Conservation (phyloP, 1,140 invertebrate genomes). For the Panulirus ornatus region DNA sequence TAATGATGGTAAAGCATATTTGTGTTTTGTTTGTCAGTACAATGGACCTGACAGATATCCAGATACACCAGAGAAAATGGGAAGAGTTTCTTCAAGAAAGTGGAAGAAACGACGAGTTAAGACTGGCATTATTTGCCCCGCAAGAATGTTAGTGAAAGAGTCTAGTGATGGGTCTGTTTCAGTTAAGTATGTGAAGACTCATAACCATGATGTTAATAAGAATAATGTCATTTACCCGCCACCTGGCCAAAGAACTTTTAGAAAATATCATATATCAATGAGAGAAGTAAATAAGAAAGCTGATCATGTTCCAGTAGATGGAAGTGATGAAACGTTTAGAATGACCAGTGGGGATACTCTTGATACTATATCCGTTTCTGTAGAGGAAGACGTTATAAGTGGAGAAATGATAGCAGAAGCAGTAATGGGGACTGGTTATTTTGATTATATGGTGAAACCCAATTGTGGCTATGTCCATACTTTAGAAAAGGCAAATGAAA, state of each 20-base stretch:
- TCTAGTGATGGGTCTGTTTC: slow-evolving; percentile 1
- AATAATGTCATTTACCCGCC: slow-evolving; percentile 1
- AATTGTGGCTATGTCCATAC: slow-evolving; percentile 43
- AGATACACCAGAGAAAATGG: background rate
- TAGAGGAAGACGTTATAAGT: background rate
- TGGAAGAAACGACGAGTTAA: slow-evolving; percentile 12
- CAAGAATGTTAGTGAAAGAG: slow-evolving; percentile 46
- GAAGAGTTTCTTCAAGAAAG: slow-evolving; percentile 2
- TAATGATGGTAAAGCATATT: slow-evolving; percentile 23
- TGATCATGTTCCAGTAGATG: background rate
- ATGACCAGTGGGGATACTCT: slow-evolving; percentile 1
- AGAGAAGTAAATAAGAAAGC: background rate
- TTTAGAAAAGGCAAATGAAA: slow-evolving; percentile 26
- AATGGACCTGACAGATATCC: slow-evolving; percentile 29
- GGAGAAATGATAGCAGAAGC: slow-evolving; percentile 35
- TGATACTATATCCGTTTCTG: background rate
- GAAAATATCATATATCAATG: slow-evolving; percentile 3
- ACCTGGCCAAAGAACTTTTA: background rate
- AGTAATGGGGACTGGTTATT: slow-evolving; percentile 22
- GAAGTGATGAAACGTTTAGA: background rate
- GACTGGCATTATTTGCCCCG: slow-evolving; percentile 23
- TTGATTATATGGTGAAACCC: slow-evolving; percentile 34
- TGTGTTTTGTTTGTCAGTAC: slow-evolving; percentile 43
- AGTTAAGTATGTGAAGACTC: slow-evolving; percentile 42
- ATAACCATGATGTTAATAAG: slow-evolving; percentile 26